A percentile compares a stretch with the other conserved stretches of the same genome.
Conservation (phyloP, 1,140 invertebrate genomes). For the Listronotus bonariensis region DNA sequence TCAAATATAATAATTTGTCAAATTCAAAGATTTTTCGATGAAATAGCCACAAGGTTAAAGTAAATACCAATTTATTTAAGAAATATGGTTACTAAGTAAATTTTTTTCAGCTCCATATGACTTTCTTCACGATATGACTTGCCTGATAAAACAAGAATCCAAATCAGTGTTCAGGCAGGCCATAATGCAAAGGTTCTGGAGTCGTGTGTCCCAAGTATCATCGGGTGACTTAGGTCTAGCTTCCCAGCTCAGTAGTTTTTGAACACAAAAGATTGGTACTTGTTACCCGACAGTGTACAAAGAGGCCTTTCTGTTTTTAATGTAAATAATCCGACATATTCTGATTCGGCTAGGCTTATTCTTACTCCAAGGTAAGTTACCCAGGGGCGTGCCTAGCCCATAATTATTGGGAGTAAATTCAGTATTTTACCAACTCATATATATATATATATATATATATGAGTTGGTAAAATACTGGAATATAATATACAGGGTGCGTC, state of each 20-base stretch:
- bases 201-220: constrained; percentile 65
- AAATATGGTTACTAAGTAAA: too few species aligned
- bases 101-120: constrained; percentile 70
- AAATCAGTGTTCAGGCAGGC: constrained; percentile 72
- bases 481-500: too few species aligned
- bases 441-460: too few species aligned
- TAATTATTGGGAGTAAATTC: background rate
- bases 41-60: too few species aligned
- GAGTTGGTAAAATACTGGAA: too few species aligned
- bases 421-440: too few species aligned
- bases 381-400: too few species aligned
- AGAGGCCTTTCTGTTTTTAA: constrained; percentile 78
- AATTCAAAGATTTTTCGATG: too few species aligned
- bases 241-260: constrained; percentile 73
- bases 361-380: constrained; percentile 44
- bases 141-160: constrained; percentile 68
- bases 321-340: constrained; percentile 61
- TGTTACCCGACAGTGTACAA: constrained; percentile 73
- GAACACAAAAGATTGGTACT: constrained; percentile 66
- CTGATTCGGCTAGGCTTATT: constrained; percentile 51
- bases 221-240: constrained; percentile 72
- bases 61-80: too few species aligned
- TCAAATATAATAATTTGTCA: too few species aligned
- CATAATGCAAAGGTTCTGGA: constrained; percentile 75
- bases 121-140: constrained; percentile 80